Evolutionary conservation across 2,797 vertebrate species (phyloP), one percentile per base, ranked within the genome.

Genomic region (Balearica regulorum): DNA sequence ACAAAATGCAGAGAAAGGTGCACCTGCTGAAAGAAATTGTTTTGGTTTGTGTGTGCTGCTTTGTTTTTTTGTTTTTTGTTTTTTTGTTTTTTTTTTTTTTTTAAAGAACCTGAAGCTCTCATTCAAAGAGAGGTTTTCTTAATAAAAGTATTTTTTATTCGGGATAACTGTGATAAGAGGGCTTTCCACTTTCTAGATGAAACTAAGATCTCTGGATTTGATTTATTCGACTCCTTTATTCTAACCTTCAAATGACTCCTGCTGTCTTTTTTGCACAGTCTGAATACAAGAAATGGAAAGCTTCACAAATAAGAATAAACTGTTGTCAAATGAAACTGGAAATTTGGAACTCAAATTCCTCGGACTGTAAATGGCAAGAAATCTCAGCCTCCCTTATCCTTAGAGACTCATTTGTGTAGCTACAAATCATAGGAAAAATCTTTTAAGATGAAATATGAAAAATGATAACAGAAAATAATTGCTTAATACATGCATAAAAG

Each of bases 381-480:
- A 86, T 22, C 22, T 53, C 22, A 7, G 35, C 81, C 60, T 72
- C 62, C 29, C 39, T 61, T 58, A 86, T 44, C 53, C 76, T 71
- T 26, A 6, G 78, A 89, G 53, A 68, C 43, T 85, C 49, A 77
- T 85, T 72, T 93, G 46, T 55, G 44, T 25, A 93, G 49, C 46
- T 88, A 90, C 20, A 91, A 93, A 91, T 85, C 58, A 87, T 6
- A 65, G 12, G 25, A 83, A 90, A 90, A 77, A 77, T 60, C 44
- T 88, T 85, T 72, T 71, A 87, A 72, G 79, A 81, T 48, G 49
- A 94, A 92, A 48, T 85, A 87, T 15, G 57, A 91, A 91, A 96
- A 94, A 73, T 31, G 28, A 4, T 68, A 87, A 75, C n/a, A 78
- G 71, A 94, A 94, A 89, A 78, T 6, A 91, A 90, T 90, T 90